These are phyloP conservation scores for Asteroscopus sphinx DNA, from an alignment of 2,888 invertebrate genomes.

Conservation along the genomic window DNA sequence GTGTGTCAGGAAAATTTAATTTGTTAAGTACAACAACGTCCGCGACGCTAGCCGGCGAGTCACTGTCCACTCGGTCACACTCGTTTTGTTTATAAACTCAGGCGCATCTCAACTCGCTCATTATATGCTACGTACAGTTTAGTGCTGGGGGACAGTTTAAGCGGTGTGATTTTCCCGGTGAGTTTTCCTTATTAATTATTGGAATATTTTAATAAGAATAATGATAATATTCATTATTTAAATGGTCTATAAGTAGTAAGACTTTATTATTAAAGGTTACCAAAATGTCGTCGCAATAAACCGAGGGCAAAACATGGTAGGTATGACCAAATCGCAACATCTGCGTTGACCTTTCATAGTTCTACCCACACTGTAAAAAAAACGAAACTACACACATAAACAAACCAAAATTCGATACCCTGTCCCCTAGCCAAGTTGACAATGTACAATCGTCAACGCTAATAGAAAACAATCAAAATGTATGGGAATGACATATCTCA, in stretches of 20 bases:
- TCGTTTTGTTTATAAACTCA: constrained; percentile 65
- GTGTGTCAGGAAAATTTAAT: constrained; percentile 13
- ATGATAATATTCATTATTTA: background rate
- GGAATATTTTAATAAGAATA: constrained; percentile 3
- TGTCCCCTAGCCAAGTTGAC: too few relatives aligned
- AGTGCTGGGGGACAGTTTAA: constrained; percentile 29
- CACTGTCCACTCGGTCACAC: constrained; percentile 54
- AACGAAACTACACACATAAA: background rate
- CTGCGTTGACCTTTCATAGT: constrained; percentile 1
- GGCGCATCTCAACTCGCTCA: constrained; percentile 46
- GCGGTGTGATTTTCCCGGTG: constrained; percentile 25
- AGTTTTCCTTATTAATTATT: constrained; percentile 17
- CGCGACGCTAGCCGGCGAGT: constrained; percentile 34
- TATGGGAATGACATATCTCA: too few relatives aligned
- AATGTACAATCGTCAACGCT: too few relatives aligned
- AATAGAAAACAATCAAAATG: too few relatives aligned
- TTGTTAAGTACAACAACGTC: constrained; percentile 34
- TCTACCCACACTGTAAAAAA: background rate
- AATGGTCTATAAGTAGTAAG: background rate
- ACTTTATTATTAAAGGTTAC: background rate
- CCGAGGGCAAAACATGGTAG: too few relatives aligned
- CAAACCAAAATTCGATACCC: background rate
- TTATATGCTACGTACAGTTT: constrained; percentile 15
- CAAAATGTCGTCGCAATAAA: background rate
- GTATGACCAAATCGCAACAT: background rate